Evolutionary conservation across 2,797 vertebrate genomes (phyloP), one percentile per base, ranked within the genome.

Genomic region (Crenichthys baileyi): DNA sequence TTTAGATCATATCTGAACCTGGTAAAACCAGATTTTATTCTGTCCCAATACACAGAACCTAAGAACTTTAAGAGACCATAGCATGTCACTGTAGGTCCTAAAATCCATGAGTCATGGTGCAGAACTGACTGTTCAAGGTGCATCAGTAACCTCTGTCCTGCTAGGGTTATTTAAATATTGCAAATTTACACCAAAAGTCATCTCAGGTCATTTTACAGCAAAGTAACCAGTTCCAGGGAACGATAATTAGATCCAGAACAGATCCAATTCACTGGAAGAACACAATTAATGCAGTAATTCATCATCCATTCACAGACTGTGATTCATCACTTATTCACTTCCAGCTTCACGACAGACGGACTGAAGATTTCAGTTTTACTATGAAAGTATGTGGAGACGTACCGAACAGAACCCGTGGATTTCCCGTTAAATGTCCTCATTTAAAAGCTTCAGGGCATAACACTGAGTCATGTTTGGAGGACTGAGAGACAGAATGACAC

Each of bases 251-350:
- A 15, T 79, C 39, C 53, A 63, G 58, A 48, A 20, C 4, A 15
- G 55, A 15, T 79, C 39, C 53, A 63, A 26, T 72, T 29, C 20
- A 22, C 0, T 46, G 79, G 36, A 78, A 56, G 5, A 36, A 16
- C 36, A 22, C 6, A 46, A 16, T 36, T 56, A 39, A 72, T 41
- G 48, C 48, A 67, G 56, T 29, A 70, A 89, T 70, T 86, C 75
- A 83, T 84, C 86, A 77, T 8, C 61, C 78, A 53, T 58, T 68
- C 56, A 29, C 72, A 89, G 79, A 78, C 68, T 29, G 46, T 81
- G 86, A 85, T 78, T 86, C 86, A 91, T 73, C 73, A 73, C 15
- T 67, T 31, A 26, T 61, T 50, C 81, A 80, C 67, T 73, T 46
- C 79, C 65, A 29, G 18, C 22, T 24, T 15, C 22, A 65, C 41